Conservation (phyloP, 2,113 vertebrate genomes). For the Ammospiza caudacuta region DNA sequence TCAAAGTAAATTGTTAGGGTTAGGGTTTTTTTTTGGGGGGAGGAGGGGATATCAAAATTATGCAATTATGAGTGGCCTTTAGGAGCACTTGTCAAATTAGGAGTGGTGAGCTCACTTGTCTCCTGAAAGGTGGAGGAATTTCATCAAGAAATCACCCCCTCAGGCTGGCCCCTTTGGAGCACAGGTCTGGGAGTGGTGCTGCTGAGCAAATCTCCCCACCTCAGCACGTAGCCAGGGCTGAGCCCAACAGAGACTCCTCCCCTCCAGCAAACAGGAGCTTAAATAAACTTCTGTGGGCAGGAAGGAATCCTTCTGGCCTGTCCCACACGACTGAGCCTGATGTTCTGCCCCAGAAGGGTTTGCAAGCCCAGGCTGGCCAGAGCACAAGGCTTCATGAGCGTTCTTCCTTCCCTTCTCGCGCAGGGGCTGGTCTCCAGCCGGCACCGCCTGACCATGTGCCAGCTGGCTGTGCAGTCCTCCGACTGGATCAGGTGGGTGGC, state of each 20-base stretch:
- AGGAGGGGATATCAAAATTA: accelerated
- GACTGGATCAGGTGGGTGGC: conserved; percentile 95
- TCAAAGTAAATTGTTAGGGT: not conserved
- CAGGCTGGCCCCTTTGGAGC: accelerated
- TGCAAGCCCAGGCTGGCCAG: not conserved
- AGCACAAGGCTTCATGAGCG: accelerated
- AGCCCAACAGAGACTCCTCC: not conserved
- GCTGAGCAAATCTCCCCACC: not conserved
- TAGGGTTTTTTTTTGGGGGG: not conserved
- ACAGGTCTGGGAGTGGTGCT: not conserved
- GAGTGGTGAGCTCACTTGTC: not conserved
- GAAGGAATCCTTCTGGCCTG: not conserved
- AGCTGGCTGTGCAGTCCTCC: conserved; percentile 94
- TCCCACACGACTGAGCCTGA: accelerated
- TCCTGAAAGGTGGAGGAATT: not conserved
- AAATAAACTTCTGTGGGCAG: not conserved
- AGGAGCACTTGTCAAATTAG: not conserved
- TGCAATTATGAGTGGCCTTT: not conserved
- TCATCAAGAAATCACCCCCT: not conserved
- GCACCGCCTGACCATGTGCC: conserved; percentile 97
- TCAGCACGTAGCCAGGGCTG: accelerated
- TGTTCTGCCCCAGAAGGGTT: not conserved
- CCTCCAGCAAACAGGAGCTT: not conserved
- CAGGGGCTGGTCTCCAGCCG: conserved; percentile 94
- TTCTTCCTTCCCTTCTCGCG: not conserved